Conservation (phyloP, 1,140 invertebrate genomes). For the Whitmania pigra region DNA sequence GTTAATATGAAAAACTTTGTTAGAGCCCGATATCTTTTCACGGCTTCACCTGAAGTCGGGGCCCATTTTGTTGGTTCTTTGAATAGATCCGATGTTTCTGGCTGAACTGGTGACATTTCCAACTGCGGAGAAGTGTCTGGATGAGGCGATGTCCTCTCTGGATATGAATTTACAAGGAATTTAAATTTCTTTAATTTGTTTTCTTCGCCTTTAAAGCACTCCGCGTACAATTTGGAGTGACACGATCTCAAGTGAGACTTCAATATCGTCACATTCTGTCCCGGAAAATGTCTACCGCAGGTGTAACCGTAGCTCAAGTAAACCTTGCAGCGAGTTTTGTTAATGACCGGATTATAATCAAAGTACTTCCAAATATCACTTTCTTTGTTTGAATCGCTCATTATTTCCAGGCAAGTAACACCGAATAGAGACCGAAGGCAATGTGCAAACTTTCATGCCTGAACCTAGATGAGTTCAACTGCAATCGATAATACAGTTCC, state of each 20-base stretch:
- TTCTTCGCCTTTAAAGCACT: background rate
- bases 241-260: background rate
- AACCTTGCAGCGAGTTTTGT: background rate
- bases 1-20: background rate
- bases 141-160: background rate
- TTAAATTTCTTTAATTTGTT: too few relatives aligned
- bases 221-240: background rate
- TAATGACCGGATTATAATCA: background rate
- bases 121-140: background rate
- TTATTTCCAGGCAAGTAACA: too few relatives aligned
- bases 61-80: background rate
- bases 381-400: background rate
- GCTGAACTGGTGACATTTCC: background rate
- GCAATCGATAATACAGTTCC: too few relatives aligned
- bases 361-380: constrained; percentile 7
- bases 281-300: background rate
- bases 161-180: too few relatives aligned
- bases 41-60: background rate
- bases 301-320: background rate
- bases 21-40: background rate
- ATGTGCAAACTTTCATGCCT: too few relatives aligned
- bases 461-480: too few relatives aligned
- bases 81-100: background rate
- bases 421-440: too few relatives aligned
- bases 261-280: background rate